Percentiles rank a stretch among this genome's conserved stretches.
Conservation (phyloP, 2,797 vertebrate species). For the Bradypodion pumilum region DNA sequence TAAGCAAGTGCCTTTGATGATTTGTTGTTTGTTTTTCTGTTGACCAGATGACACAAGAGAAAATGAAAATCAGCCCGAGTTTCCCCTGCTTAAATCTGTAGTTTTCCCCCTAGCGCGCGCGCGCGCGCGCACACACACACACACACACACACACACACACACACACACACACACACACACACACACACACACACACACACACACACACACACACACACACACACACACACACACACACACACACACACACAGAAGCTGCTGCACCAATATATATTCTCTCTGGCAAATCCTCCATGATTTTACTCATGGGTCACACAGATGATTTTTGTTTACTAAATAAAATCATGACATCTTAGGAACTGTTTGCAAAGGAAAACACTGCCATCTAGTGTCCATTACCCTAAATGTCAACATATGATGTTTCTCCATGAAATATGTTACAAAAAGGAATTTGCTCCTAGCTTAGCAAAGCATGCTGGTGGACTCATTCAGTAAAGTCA, state of each 20-base stretch:
- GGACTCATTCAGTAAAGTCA: too few species aligned
- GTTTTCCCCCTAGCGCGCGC: too few species aligned
- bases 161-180: background rate
- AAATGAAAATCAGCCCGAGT: too few species aligned
- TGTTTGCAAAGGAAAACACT: conserved; percentile 21
- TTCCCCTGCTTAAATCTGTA: too few species aligned
- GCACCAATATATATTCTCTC: background rate
- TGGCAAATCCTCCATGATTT: too few species aligned
- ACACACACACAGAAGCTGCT: background rate
- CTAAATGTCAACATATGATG: conserved; percentile 12
- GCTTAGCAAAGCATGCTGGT: too few species aligned
- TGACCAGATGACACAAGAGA: too few species aligned
- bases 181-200: background rate
- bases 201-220: background rate
- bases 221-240: background rate
- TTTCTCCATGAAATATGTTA: background rate
- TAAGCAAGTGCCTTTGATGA: too few species aligned
- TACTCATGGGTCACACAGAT: too few species aligned
- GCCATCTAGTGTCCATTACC: conserved; percentile 53
- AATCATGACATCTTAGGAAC: too few species aligned
- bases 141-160: background rate
- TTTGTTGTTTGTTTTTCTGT: too few species aligned
- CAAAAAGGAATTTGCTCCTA: background rate
- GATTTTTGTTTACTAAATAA: too few species aligned
- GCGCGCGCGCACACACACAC: background rate